Evolutionary conservation across 1,140 invertebrate genomes (phyloP), one percentile per base, ranked within the genome.

Genomic region (Drosophila micromelanica): DNA sequence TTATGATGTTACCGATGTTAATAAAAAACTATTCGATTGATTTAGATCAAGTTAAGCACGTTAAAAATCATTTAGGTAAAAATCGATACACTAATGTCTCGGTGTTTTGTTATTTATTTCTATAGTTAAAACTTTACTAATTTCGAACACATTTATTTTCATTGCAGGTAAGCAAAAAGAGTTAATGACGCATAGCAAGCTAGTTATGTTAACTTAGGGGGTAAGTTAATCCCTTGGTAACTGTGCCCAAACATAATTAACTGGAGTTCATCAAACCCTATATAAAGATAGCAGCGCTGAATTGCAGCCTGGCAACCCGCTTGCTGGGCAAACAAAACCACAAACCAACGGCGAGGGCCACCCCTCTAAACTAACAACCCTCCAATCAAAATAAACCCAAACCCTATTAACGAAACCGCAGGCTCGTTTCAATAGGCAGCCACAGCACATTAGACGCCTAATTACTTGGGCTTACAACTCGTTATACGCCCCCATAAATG

Each of bases 181-280:
- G 49, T 52, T 15, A 42, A 45, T 23, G 17, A 46, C 17, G 17
- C 3, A 23, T 23, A 23, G 20, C 11, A 4, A 23, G 15, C 23
- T 5, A 6, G 27, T 57, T 27, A 17, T 45, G 13, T 1, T 13
- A 40, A 45, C 23, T 57, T 30, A 13, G 35, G 37, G 42, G 51
- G 68, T 63, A 71, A 71, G 43, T 42, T 12, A 32, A 20, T 40
- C 12, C 4, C 42, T 60, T 20, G 27, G 32, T 35, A 64, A 45
- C 38, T 12, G 49, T 35, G 12, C 46, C 5, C 62, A 48, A 73
- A 42, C 68, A 69, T 49, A 80, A 76, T 63, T 65, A 70, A 37
- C 37, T 1, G 30, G 43, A 67, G 79, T 82, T 82, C 79, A 82
- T 82, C 78, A 82, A 82, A 67, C 75, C 57, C 20, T 27, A 27